These are phyloP conservation scores for Brachyptera risi DNA, from an alignment of 2,888 invertebrate genomes.

Conservation along the genomic window DNA sequence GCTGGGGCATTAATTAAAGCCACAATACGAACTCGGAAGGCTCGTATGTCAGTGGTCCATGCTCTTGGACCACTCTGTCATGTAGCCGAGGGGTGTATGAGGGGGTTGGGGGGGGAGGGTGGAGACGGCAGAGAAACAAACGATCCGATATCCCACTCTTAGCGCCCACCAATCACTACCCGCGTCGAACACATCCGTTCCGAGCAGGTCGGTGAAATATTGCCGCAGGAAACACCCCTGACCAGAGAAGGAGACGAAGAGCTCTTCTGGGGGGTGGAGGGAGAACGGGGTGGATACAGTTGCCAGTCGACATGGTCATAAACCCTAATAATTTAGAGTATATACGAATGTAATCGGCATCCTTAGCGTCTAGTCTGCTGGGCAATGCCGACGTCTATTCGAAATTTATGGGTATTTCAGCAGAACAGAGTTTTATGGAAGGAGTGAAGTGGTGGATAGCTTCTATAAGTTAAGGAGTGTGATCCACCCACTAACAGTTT, in stretches of 20 bases:
- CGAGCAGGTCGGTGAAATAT: slow-evolving; percentile 21
- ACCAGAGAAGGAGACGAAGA: slow-evolving; percentile 12
- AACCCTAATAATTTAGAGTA: slow-evolving; percentile 7
- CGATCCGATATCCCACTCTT: slow-evolving; percentile 16
- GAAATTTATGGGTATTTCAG: too few species aligned
- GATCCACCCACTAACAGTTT: too few species aligned
- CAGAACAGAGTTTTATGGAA: too few species aligned
- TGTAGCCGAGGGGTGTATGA: not conserved
- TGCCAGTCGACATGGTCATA: slow-evolving; percentile 14
- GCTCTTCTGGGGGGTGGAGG: not conserved
- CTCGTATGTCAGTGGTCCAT: not conserved
- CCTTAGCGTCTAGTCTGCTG: slow-evolving; percentile 12
- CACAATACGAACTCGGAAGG: too few species aligned
- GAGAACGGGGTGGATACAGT: slow-evolving; percentile 11
- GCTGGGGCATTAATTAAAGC: slow-evolving; percentile 26
- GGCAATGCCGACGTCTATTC: too few species aligned
- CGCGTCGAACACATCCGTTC: slow-evolving; percentile 11
- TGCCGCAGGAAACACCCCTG: slow-evolving; percentile 26
- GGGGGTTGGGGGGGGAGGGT: not conserved
- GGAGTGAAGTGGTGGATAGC: too few species aligned
- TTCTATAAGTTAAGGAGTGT: too few species aligned
- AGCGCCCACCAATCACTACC: slow-evolving; percentile 13
- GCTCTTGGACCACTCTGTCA: not conserved
- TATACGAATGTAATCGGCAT: not conserved
- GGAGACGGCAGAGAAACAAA: slow-evolving; percentile 13